phyloP scores from a whole-genome alignment of 1,140 invertebrate species.

The Adelges cooleyi region DNA sequence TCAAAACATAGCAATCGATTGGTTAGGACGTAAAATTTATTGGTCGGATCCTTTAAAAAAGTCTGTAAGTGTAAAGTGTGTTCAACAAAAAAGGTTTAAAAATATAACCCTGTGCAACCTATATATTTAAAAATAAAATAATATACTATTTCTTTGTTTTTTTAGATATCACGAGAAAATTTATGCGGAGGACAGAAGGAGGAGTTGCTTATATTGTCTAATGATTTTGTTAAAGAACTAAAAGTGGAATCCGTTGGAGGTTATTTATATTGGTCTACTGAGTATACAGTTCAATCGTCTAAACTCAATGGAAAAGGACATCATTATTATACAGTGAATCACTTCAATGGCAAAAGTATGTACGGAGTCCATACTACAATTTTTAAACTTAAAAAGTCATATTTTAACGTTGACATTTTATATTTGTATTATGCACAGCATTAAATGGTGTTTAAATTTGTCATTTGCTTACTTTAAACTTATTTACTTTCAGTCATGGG shows the following conservation, averaged over 20 bases:
- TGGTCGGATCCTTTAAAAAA: conserved; percentile 79
- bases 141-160: background rate
- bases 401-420: too few species aligned
- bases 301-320: conserved; percentile 64
- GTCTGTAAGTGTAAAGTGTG: too few species aligned
- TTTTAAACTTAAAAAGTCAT: too few species aligned
- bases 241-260: conserved; percentile 69
- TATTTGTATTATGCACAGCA: too few species aligned
- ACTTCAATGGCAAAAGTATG: conserved; percentile 57
- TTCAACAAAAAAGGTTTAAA: too few species aligned
- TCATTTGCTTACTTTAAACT: too few species aligned
- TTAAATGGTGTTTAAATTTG: too few species aligned
- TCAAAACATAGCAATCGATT: conserved; percentile 70
- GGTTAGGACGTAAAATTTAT: conserved; percentile 76
- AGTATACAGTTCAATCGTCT: conserved; percentile 63
- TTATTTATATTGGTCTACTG: conserved; percentile 79
- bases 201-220: conserved; percentile 62
- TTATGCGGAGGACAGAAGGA: conserved; percentile 57
- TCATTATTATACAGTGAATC: conserved; percentile 57
- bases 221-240: conserved; percentile 49
- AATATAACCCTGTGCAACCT: too few species aligned
- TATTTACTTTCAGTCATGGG: conserved; percentile 54
- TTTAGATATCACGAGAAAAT: conserved; percentile 43
- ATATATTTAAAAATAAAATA: too few species aligned
- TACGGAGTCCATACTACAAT: too few species aligned